Conservation (phyloP, 2,888 invertebrate species). For the Sphaerophoria rueppellii region DNA sequence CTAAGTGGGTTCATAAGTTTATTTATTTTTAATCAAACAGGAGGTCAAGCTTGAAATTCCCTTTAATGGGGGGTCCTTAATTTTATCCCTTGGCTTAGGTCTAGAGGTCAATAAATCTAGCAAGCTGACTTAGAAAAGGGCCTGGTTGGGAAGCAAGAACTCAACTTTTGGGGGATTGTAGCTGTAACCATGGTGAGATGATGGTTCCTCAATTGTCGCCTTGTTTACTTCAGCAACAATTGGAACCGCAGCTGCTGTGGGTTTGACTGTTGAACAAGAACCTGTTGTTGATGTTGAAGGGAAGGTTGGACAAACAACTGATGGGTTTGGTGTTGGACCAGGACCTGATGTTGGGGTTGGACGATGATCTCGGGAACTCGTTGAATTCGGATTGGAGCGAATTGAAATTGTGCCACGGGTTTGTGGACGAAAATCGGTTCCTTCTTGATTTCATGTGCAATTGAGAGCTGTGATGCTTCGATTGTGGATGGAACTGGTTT, state of each 20-base stretch:
- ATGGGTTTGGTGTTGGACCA: background rate
- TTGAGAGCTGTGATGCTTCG: background rate
- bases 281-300: background rate
- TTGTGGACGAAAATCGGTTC: background rate
- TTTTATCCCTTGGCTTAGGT: background rate
- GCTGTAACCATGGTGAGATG: background rate
- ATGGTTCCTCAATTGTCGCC: background rate
- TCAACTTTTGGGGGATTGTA: background rate
- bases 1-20: background rate
- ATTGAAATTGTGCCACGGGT: background rate
- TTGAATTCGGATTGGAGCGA: background rate
- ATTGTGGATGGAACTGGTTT: background rate
- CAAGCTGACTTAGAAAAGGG: no score
- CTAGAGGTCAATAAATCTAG: no score
- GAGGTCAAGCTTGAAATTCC: constrained; percentile 24
- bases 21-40: constrained; percentile 40
- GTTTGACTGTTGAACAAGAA: constrained; percentile 1
- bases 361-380: background rate
- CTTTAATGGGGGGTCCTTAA: background rate
- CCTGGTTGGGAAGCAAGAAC: background rate
- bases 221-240: background rate
- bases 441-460: background rate
- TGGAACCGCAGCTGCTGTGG: background rate
- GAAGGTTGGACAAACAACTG: background rate
- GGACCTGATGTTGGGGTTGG: background rate